These are phyloP conservation scores for Scomber scombrus DNA, from an alignment of 2,113 vertebrate species.

Conservation along the genomic window DNA sequence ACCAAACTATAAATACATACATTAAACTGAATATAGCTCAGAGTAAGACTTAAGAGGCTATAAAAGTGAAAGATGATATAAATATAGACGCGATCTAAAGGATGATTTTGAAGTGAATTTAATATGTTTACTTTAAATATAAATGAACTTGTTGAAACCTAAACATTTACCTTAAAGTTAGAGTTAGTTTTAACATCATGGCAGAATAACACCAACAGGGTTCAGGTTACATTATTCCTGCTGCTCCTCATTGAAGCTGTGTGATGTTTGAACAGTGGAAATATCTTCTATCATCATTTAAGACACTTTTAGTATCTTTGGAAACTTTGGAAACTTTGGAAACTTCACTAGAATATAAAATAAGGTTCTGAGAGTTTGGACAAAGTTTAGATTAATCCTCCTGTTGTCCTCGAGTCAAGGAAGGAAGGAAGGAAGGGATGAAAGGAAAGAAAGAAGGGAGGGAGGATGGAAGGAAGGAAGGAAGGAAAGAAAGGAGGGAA, in stretches of 20 bases:
- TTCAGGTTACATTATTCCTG: not conserved
- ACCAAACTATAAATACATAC: not conserved
- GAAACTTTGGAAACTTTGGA: too few relatives aligned
- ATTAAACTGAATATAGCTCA: not conserved
- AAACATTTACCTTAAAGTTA: conserved; percentile 17
- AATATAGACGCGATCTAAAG: not conserved
- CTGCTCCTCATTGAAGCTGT: not conserved
- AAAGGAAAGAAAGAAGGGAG: too few relatives aligned
- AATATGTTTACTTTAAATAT: not conserved
- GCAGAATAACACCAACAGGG: not conserved
- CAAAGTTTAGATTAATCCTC: too few relatives aligned
- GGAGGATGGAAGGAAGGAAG: rapidly evolving
- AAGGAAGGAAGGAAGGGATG: too few relatives aligned
- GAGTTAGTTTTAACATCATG: not conserved
- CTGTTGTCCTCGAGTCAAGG: too few relatives aligned
- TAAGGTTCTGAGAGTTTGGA: too few relatives aligned
- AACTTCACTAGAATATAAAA: too few relatives aligned
- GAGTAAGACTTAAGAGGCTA: not conserved
- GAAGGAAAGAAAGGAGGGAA: too few relatives aligned
- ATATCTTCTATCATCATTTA: too few relatives aligned
- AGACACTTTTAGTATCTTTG: too few relatives aligned
- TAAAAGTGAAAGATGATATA: not conserved
- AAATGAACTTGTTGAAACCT: not conserved
- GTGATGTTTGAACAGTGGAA: conserved; percentile 4
- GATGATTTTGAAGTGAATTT: not conserved